These are phyloP conservation scores for Mola mola DNA, from an alignment of 2,113 vertebrate species.

Conservation along the genomic window DNA sequence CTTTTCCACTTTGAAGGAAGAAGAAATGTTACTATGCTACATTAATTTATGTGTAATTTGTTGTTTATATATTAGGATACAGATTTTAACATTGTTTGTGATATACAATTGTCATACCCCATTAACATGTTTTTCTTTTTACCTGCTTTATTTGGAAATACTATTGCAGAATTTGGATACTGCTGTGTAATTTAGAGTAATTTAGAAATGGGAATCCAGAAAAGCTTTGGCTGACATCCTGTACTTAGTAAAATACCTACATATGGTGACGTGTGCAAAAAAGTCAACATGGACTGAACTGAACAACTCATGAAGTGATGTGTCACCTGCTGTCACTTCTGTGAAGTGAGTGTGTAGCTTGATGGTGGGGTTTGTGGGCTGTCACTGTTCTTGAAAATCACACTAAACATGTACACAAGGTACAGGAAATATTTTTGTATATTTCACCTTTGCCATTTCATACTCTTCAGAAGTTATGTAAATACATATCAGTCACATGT, in stretches of 20 bases:
- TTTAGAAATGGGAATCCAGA: constrained; percentile 51
- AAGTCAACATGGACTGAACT: constrained; percentile 30
- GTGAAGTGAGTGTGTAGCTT: constrained; percentile 80
- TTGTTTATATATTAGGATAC: constrained; percentile 57
- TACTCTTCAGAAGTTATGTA: constrained; percentile 72
- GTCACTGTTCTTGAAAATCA: constrained; percentile 59
- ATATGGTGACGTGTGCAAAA: constrained; percentile 53
- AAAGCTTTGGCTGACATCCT: constrained; percentile 65
- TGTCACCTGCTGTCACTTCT: constrained; percentile 81
- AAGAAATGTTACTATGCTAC: constrained; percentile 49
- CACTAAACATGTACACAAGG: constrained; percentile 72
- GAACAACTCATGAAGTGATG: constrained; percentile 68
- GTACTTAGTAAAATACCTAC: constrained; percentile 48
- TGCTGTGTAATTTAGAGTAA: constrained; percentile 50
- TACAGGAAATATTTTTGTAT: constrained; percentile 83
- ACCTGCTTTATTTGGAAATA: constrained; percentile 74
- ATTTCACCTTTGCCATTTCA: constrained; percentile 80
- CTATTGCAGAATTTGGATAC: constrained; percentile 52
- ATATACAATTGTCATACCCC: constrained; percentile 62
- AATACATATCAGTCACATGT: constrained; percentile 68
- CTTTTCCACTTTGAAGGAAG: constrained; percentile 65
- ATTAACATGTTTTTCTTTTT: constrained; percentile 62
- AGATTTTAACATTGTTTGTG: constrained; percentile 68
- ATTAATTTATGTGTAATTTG: constrained; percentile 70
- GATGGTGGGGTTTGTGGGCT: constrained; percentile 1